Evolutionary conservation across 2,113 vertebrate genomes (phyloP).

Genomic region (Pseudorhombus dupliciocellatus): DNA sequence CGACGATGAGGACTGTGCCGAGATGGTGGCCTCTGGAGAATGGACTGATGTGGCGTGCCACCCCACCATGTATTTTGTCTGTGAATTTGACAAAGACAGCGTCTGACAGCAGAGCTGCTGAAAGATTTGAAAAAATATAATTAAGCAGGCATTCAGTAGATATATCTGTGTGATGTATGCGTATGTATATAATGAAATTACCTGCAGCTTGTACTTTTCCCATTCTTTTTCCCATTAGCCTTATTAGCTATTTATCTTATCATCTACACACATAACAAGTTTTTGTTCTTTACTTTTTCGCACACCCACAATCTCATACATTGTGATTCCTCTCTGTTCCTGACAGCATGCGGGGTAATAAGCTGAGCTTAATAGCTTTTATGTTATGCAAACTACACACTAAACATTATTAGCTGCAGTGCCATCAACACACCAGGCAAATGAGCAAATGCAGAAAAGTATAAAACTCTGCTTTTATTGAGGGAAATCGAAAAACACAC

Average conservation of each 20-base stretch:
- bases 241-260: constrained; percentile 51
- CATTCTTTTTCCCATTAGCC: background rate
- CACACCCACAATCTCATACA: constrained; percentile 17
- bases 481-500: constrained; percentile 20
- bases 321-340: constrained; percentile 20
- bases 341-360: constrained; percentile 14
- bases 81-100: constrained; percentile 94
- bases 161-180: background rate
- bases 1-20: constrained; percentile 94
- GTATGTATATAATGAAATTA: constrained; percentile 47
- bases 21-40: constrained; percentile 92
- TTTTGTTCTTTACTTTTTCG: constrained; percentile 8
- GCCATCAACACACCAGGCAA: constrained; percentile 26
- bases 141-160: background rate
- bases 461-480: constrained; percentile 46
- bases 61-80: constrained; percentile 95
- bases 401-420: constrained; percentile 21
- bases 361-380: constrained; percentile 12
- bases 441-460: constrained; percentile 19
- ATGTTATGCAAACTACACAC: constrained; percentile 36
- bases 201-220: constrained; percentile 16
- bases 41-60: constrained; percentile 98
- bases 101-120: constrained; percentile 73
- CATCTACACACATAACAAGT: constrained; percentile 3
- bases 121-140: constrained; percentile 3